These are phyloP conservation scores for Lasioglossum albipes DNA, from an alignment of 1,140 invertebrate genomes.

Conservation along the genomic window DNA sequence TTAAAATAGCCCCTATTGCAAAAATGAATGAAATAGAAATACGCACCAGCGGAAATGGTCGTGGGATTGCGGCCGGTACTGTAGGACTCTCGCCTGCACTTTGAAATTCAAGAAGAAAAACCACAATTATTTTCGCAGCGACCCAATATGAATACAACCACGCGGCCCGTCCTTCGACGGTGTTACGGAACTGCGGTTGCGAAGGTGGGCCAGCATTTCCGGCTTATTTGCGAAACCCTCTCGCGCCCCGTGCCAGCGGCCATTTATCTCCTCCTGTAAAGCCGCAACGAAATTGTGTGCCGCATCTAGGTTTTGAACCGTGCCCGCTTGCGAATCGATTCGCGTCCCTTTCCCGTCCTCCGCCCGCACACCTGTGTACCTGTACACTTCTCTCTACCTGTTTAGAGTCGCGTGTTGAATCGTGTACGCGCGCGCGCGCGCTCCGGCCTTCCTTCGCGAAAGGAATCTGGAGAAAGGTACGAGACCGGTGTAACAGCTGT, in stretches of 20 bases:
- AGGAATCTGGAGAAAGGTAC: conserved; percentile 49
- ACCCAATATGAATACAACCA: too few species aligned
- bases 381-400: conserved; percentile 9
- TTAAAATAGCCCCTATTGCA: too few species aligned
- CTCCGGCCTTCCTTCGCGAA: conserved; percentile 17
- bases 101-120: too few species aligned
- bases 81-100: too few species aligned
- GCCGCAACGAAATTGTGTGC: conserved; percentile 35
- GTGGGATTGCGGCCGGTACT: too few species aligned
- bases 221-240: conserved; percentile 50
- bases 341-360: background rate
- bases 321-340: conserved; percentile 40
- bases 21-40: too few species aligned
- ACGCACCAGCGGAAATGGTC: too few species aligned
- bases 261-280: conserved; percentile 23
- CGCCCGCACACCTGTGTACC: conserved; percentile 3
- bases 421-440: background rate
- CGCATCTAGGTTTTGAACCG: conserved; percentile 16
- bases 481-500: background rate
- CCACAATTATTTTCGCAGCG: too few species aligned
- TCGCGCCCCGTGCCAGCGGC: conserved; percentile 28
- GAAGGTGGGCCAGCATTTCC: conserved; percentile 46
- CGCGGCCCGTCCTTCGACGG: conserved; percentile 6
- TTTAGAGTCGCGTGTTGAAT: background rate
- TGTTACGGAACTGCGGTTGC: conserved; percentile 7